Evolutionary conservation across 1,140 invertebrate genomes (phyloP).

Genomic region (Eulimnadia texana): DNA sequence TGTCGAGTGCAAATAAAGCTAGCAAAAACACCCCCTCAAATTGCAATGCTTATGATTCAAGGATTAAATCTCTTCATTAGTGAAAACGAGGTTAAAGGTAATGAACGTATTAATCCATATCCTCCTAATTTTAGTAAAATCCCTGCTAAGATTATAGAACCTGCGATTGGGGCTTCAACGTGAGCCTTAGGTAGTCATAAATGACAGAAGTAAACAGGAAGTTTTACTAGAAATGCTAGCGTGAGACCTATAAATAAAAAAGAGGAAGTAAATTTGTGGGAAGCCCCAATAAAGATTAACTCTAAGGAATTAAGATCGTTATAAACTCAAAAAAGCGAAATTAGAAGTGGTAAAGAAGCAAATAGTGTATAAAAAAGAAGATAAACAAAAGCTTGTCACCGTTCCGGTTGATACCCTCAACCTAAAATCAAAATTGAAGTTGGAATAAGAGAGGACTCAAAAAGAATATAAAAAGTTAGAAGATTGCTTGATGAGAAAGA

Average conservation of each 20-base stretch:
- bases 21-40: conserved; percentile 37
- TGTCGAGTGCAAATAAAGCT: conserved; percentile 43
- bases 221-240: conserved; percentile 48
- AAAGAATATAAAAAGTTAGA: conserved; percentile 50
- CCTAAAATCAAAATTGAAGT: conserved; percentile 46
- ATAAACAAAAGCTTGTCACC: conserved; percentile 40
- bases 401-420: conserved; percentile 44
- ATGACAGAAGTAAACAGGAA: conserved; percentile 51
- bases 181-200: conserved; percentile 54
- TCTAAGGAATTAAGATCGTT: conserved; percentile 24
- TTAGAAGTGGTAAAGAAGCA: conserved; percentile 42
- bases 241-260: conserved; percentile 37
- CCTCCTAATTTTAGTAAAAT: conserved; percentile 50
- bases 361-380: conserved; percentile 46
- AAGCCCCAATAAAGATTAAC: conserved; percentile 33
- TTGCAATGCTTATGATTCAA: conserved; percentile 35
- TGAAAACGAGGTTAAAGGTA: conserved; percentile 22
- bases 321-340: conserved; percentile 36
- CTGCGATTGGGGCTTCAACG: conserved; percentile 51
- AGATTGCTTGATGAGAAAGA: conserved; percentile 39
- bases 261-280: conserved; percentile 31
- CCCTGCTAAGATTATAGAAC: conserved; percentile 53
- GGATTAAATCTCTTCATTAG: conserved; percentile 32
- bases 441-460: conserved; percentile 45
- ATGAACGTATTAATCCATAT: conserved; percentile 41